Base-by-base conservation (phyloP, 2,888 invertebrate genomes). In the Allolobophora icterica region DNA sequence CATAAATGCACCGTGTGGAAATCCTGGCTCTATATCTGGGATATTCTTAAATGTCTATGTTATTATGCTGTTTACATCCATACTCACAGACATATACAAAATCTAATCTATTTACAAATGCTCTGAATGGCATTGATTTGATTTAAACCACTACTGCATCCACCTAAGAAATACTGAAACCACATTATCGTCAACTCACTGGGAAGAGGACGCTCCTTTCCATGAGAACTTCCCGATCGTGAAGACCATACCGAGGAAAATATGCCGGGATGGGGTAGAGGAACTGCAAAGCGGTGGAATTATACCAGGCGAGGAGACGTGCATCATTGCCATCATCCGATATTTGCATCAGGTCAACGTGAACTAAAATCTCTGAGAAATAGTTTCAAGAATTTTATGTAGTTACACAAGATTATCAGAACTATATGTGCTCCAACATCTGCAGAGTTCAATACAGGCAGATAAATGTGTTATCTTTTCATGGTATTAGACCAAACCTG, bases 161-260 rank as follows among this genome's bases (percentile, higher is more conserved):
- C 84, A 34, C 15, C 13, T 21, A n/a, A 34, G 89, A 89, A 15
- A 33, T 38, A 89, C 1, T 30, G n/a, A 24, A 52, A 52, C 52
- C 52, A 52, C 21, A 15, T 1, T 52, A 52, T 24, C 8, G 6
- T 35, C 33, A 40, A 94, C 95, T 93, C 92, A 95, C 95, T 35
- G 95, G 95, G 92, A 95, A 95, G 40, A 94, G 94, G 87, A 94
- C 92, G 19, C 94, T 94, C 58, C 95, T 93, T 52, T 93, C 93
- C 93, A 95, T 92, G 17, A 95, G 93, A 24, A 95, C 92, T 92
- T 95, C 94, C 90, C 95, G 92, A n/a, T 94, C 94, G 30, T 93
- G 92, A 40, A 94, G 93, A n/a, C 94, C 93, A 92, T 94, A 94
- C 38, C 93, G 92, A 87, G 94, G 94, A 84, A 94, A 93, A n/a